Base-by-base conservation (phyloP, 2,797 vertebrate genomes). In the Martes flavigula region DNA sequence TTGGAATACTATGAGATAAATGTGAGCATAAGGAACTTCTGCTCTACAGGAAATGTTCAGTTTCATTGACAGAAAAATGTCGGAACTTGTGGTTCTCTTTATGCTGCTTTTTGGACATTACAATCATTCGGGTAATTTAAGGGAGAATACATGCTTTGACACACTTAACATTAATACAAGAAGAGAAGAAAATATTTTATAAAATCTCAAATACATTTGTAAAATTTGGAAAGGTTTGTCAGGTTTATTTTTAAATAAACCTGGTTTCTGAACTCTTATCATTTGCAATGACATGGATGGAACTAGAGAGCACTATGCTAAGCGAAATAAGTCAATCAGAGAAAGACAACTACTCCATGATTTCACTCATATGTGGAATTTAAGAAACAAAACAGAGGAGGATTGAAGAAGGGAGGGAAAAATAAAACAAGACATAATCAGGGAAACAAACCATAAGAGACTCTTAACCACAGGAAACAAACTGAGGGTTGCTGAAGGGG, bases 171-270 rank as follows among this genome's bases (percentile, higher is more conserved):
- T 17, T 66, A 17, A 77, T 25, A 72, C 0, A 14, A 32, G 66
- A 89, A 88, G 60, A 86, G 15, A 68, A 90, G 27, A 70, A 81
- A 94, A 35, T 18, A 30, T 5, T 78, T 38, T 86, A n/a, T 64
- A 88, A 92, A 94, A 72, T 93, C 86, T 77, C 54, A 89, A 75
- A 87, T 58, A 92, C 46, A 56, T 4, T 68, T 90, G 20, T 62
- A 75, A 92, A 94, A 78, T 78, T 95, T 64, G 56, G 35, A 92
- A 90, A 43, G 72, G 62, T 17, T 66, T 94, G 23, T 86, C 30
- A 51, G n/a, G 35, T 25, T 95, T 82, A 56, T 58, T 91, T 87
- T 40, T 79, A 64, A 88, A 81, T 56, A 78, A 94, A 64, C 30
- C 13, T 32, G 62, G 62, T 32, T 32, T 64, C 62, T 32, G 13